Evolutionary conservation across 2,888 invertebrate species (phyloP).

Genomic region (Troides helena): DNA sequence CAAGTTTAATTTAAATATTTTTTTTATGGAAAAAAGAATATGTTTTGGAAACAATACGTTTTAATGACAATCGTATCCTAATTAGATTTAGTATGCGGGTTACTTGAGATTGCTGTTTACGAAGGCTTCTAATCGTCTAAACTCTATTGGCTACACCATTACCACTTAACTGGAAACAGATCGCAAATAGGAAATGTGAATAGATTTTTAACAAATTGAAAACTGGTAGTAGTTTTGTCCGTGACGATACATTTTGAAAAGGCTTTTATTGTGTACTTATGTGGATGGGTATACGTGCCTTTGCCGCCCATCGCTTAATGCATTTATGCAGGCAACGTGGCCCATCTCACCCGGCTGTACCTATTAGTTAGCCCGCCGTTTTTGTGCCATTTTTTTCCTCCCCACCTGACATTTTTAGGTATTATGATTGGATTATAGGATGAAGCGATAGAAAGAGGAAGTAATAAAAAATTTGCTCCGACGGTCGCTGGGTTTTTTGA

Average conservation of each 20-base stretch:
- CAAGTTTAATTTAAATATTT: too few species aligned
- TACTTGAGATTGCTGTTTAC: too few species aligned
- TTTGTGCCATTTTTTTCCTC: constrained; percentile 37
- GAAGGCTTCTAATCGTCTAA: too few species aligned
- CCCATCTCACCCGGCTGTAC: constrained; percentile 52
- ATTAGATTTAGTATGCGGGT: too few species aligned
- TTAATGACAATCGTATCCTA: too few species aligned
- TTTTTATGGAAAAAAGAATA: too few species aligned
- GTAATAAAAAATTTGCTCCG: constrained; percentile 12
- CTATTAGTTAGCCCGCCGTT: constrained; percentile 45
- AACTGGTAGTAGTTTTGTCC: constrained; percentile 42
- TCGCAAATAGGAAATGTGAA: too few species aligned
- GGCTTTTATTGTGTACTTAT: constrained; percentile 54
- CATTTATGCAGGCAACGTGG: constrained; percentile 63
- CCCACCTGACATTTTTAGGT: constrained; percentile 42
- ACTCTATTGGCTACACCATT: too few species aligned
- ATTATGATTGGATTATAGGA: constrained; percentile 34
- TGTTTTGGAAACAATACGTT: too few species aligned
- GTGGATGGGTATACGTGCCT: constrained; percentile 54
- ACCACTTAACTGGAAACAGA: too few species aligned
- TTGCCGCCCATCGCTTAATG: constrained; percentile 51
- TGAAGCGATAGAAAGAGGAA: constrained; percentile 15
- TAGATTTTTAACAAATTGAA: background rate
- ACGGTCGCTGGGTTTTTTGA: constrained; percentile 4
- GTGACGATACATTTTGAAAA: constrained; percentile 42